Conservation (phyloP, 2,888 invertebrate species). For the Synanthedon myopaeformis region DNA sequence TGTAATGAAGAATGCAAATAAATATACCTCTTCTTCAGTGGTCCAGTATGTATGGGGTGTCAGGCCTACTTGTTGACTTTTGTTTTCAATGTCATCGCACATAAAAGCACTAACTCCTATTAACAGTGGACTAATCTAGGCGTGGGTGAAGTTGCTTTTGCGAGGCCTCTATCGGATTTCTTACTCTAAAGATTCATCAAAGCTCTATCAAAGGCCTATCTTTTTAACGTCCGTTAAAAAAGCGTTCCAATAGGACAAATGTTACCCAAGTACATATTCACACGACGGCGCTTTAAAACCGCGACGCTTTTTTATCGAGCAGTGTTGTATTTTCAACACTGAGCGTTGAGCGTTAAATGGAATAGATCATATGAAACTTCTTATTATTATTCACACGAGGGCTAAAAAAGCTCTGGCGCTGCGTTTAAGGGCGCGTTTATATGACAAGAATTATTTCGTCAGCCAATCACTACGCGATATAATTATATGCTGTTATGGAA, state of each 20-base stretch:
- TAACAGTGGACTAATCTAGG: too few species aligned
- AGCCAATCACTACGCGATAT: too few species aligned
- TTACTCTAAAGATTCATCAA: too few species aligned
- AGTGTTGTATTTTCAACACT: background rate
- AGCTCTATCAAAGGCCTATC: too few species aligned
- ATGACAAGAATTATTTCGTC: too few species aligned
- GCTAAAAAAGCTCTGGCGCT: background rate
- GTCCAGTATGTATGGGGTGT: slow-evolving; percentile 49
- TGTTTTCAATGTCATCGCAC: slow-evolving; percentile 52
- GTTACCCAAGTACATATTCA: background rate
- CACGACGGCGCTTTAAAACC: slow-evolving; percentile 1
- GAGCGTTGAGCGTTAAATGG: too few species aligned
- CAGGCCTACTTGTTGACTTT: slow-evolving; percentile 53
- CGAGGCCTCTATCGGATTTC: too few species aligned
- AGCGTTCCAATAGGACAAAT: background rate
- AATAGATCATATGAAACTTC: background rate
- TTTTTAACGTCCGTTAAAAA: background rate
- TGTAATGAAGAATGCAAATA: slow-evolving; percentile 42
- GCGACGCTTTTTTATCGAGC: slow-evolving; percentile 2
- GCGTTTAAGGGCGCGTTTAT: background rate
- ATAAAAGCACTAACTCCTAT: background rate
- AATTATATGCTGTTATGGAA: too few species aligned
- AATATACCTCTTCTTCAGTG: slow-evolving; percentile 63
- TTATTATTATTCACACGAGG: background rate
- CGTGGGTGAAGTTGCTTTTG: too few species aligned